Percentiles rank a stretch among this genome's conserved stretches.
These are phyloP conservation scores for Corythoichthys intestinalis DNA, from an alignment of 2,113 vertebrate genomes.

Conservation along the genomic window DNA sequence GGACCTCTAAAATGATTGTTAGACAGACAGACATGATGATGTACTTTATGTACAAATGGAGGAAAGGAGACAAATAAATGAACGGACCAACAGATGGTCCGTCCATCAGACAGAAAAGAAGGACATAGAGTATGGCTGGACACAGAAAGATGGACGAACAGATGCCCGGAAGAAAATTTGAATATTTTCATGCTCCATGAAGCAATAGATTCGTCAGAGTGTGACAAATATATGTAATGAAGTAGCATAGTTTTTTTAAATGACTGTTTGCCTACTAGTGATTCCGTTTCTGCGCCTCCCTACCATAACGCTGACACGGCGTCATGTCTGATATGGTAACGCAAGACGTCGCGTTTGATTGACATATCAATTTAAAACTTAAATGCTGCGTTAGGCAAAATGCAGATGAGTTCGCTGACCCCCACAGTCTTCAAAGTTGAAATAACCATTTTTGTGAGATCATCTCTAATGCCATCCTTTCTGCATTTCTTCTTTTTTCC, in stretches of 20 bases:
- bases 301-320: conserved; percentile 23
- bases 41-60: background rate
- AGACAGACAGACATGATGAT: background rate
- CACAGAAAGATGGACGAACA: background rate
- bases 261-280: background rate
- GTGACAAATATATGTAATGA: background rate
- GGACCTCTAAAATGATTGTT: background rate
- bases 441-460: background rate
- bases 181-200: background rate
- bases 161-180: background rate
- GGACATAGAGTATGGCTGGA: background rate
- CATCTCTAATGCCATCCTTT: conserved; percentile 9
- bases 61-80: background rate
- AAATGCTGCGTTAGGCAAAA: conserved; percentile 22
- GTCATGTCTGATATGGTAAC: conserved; percentile 6
- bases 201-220: background rate
- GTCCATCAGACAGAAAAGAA: background rate
- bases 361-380: conserved; percentile 39
- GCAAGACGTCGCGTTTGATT: conserved; percentile 30
- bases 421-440: background rate
- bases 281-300: background rate
- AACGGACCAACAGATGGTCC: background rate
- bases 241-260: background rate
- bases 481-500: background rate
- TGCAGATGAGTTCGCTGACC: conserved; percentile 11